These are phyloP conservation scores for Ophiodon elongatus DNA, from an alignment of 2,113 vertebrate species.

Conservation along the genomic window DNA sequence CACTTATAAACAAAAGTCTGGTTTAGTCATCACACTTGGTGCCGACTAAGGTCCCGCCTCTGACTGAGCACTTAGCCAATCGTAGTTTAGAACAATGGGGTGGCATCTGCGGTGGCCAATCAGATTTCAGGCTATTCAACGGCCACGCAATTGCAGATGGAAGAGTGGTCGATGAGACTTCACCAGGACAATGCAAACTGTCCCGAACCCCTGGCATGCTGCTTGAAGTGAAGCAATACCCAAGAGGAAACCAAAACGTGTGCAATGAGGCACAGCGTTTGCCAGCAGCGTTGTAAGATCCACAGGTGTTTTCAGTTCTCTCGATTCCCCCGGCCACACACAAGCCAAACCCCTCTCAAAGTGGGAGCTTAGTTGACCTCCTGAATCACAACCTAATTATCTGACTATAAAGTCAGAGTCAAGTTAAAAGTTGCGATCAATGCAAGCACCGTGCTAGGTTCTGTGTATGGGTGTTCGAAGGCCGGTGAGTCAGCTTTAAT, in stretches of 20 bases:
- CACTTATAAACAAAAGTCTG: neutral
- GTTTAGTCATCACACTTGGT: neutral
- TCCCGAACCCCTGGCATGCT: neutral
- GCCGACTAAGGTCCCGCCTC: neutral
- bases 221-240: too few species aligned
- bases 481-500: conserved; percentile 16
- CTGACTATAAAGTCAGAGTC: conserved; percentile 21
- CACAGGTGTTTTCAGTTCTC: conserved; percentile 39
- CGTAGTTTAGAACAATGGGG: neutral
- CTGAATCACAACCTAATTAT: conserved; percentile 42
- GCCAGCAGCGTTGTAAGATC: neutral
- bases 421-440: conserved; percentile 14
- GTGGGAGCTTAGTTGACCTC: conserved; percentile 10
- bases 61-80: neutral
- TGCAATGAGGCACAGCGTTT: neutral
- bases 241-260: neutral
- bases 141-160: neutral
- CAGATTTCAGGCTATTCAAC: neutral
- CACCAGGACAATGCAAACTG: neutral
- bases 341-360: neutral
- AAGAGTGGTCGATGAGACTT: neutral
- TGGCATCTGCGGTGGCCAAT: neutral
- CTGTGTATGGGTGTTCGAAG: neutral
- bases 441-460: conserved; percentile 2
- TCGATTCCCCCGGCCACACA: neutral